Evolutionary conservation across 2,888 invertebrate genomes (phyloP).

Genomic region (Dione vanillae): DNA sequence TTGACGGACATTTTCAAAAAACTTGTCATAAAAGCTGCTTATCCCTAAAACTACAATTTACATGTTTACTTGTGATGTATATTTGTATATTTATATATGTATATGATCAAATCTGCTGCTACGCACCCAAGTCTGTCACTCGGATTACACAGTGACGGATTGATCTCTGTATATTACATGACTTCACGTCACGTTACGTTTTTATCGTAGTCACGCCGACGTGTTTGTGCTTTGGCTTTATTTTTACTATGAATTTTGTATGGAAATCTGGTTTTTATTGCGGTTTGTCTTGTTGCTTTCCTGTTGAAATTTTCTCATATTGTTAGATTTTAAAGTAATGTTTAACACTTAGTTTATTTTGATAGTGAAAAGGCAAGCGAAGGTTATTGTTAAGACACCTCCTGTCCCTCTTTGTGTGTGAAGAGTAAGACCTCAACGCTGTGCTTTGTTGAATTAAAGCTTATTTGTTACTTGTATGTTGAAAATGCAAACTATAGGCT

Average conservation of each 20-base stretch:
- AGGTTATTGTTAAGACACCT: too few relatives aligned
- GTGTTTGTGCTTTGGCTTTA: conserved; percentile 13
- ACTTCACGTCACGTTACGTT: conserved; percentile 55
- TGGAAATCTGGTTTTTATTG: not conserved
- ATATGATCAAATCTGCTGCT: conserved; percentile 1
- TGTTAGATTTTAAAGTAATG: too few relatives aligned
- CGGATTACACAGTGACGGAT: conserved; percentile 30
- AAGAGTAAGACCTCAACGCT: not conserved
- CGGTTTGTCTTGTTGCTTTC: not conserved
- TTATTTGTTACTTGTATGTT: too few relatives aligned
- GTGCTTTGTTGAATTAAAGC: not conserved
- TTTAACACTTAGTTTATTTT: too few relatives aligned
- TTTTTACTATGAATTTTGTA: conserved; percentile 2
- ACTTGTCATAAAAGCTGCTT: too few relatives aligned
- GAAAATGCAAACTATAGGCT: too few relatives aligned
- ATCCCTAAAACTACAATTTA: not conserved
- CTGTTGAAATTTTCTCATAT: not conserved
- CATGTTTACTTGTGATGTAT: not conserved
- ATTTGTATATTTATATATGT: not conserved
- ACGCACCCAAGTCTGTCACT: conserved; percentile 36
- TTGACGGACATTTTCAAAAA: too few relatives aligned
- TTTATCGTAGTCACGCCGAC: conserved; percentile 54
- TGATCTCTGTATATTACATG: conserved; percentile 52
- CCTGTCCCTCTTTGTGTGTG: not conserved
- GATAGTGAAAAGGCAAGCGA: too few relatives aligned